These are phyloP conservation scores for Meloe dianella DNA, from an alignment of 2,888 invertebrate species.

Conservation along the genomic window DNA sequence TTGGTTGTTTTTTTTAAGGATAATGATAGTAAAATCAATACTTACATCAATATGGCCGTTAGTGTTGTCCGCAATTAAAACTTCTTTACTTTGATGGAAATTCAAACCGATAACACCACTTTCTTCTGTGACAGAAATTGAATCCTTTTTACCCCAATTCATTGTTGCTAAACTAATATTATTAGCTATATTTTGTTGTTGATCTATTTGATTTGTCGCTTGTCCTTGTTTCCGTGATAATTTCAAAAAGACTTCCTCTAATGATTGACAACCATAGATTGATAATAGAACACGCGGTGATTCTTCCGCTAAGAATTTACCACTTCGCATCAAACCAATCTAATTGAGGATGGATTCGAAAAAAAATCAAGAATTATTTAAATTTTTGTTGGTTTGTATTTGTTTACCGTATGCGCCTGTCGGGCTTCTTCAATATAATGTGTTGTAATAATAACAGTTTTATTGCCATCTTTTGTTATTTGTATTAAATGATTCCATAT, in stretches of 20 bases:
- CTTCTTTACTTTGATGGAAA: conserved; percentile 91
- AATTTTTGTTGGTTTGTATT: no score
- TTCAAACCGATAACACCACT: conserved; percentile 86
- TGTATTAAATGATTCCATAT: conserved; percentile 87
- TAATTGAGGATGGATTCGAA: no score
- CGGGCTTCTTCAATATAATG: conserved; percentile 92
- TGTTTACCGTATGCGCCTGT: conserved; percentile 74
- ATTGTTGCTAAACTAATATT: conserved; percentile 82
- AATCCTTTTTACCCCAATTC: conserved; percentile 82
- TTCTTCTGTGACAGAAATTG: conserved; percentile 84
- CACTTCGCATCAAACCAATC: conserved; percentile 95
- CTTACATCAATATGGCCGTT: conserved; percentile 71
- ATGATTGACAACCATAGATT: conserved; percentile 81
- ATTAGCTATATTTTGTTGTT: conserved; percentile 67
- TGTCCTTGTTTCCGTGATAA: conserved; percentile 81
- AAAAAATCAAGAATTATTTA: no score
- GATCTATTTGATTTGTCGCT: conserved; percentile 58
- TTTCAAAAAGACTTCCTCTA: conserved; percentile 93
- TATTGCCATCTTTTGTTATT: conserved; percentile 74
- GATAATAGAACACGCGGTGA: conserved; percentile 83
- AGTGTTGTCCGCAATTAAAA: conserved; percentile 75
- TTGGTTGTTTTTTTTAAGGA: no score
- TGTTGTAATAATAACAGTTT: conserved; percentile 88
- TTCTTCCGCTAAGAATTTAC: conserved; percentile 88
- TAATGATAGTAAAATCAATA: neutral